Evolutionary conservation across 2,888 invertebrate species (phyloP).

Genomic region (Lysandra coridon): DNA sequence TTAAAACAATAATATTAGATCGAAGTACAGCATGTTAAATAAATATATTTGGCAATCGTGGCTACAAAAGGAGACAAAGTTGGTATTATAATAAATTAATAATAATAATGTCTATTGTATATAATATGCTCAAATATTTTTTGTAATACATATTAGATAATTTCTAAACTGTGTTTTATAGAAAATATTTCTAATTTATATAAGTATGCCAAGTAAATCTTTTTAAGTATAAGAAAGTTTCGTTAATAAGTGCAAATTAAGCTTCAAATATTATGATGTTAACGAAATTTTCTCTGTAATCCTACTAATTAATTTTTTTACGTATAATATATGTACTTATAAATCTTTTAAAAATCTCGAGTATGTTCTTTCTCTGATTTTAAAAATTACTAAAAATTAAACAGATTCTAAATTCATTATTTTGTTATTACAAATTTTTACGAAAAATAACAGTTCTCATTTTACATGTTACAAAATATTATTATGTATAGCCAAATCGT

Average conservation of each 20-base stretch:
- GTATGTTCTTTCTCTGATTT: neutral
- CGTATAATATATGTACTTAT: neutral
- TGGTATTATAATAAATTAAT: neutral
- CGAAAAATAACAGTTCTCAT: neutral
- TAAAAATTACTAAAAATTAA: neutral
- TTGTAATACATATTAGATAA: neutral
- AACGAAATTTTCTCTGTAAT: neutral
- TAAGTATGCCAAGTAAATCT: neutral
- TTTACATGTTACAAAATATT: neutral
- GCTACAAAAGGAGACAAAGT: neutral
- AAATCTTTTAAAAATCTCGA: neutral
- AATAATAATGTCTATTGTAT: neutral
- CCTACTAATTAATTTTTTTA: neutral
- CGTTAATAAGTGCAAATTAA: neutral
- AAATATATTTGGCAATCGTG: neutral
- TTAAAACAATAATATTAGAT: neutral
- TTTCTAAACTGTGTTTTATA: neutral
- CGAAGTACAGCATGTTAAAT: neutral
- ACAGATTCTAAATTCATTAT: neutral
- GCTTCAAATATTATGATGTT: neutral
- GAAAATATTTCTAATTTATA: neutral
- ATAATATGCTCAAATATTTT: neutral
- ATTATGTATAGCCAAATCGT: neutral
- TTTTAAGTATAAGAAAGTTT: neutral
- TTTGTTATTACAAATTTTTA: neutral